Conservation (phyloP, 2,888 invertebrate species). For the Taphrorychus bicolor region DNA sequence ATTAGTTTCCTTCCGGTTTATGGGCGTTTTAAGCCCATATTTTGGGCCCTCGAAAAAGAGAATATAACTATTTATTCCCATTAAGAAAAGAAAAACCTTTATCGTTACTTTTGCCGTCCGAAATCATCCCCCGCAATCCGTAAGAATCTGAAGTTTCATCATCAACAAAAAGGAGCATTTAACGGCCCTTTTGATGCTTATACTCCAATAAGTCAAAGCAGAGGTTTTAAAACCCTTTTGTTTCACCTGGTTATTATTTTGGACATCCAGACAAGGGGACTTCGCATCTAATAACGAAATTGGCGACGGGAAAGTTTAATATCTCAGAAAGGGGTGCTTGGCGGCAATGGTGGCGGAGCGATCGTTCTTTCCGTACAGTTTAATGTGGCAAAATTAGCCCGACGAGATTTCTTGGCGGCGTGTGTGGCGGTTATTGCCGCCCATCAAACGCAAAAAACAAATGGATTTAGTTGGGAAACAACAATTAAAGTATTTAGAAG, state of each 20-base stretch:
- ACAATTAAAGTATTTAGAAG: not conserved
- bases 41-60: not conserved
- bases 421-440: not conserved
- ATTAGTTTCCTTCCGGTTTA: not conserved
- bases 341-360: not conserved
- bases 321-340: not conserved
- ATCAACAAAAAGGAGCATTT: not conserved
- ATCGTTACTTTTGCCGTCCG: not conserved
- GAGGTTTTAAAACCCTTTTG: not conserved
- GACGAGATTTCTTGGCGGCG: not conserved
- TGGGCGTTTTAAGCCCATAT: too few relatives aligned
- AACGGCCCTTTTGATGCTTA: slow-evolving; percentile 1
- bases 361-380: not conserved
- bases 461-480: not conserved
- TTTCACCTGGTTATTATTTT: slow-evolving; percentile 1
- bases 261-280: not conserved
- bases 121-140: not conserved
- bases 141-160: too few relatives aligned
- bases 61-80: not conserved
- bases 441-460: not conserved
- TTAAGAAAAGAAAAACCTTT: not conserved
- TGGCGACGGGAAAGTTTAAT: not conserved
- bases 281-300: not conserved
- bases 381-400: not conserved
- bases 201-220: not conserved